Evolutionary conservation across 2,113 vertebrate species (phyloP).

Genomic region (Sander lucioperca): DNA sequence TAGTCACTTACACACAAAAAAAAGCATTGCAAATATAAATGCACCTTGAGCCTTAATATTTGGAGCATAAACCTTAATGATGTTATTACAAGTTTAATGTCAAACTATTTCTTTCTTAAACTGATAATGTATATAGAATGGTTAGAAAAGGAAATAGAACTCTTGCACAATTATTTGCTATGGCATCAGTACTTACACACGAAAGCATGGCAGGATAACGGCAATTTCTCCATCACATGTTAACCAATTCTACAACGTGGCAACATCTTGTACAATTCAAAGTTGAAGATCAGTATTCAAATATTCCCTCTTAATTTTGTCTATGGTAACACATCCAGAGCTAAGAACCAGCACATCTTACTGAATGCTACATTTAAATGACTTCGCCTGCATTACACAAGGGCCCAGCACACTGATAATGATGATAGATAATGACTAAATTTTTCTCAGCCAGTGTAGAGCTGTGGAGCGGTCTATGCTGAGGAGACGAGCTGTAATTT

Average conservation of each 20-base stretch:
- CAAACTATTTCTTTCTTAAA: background rate
- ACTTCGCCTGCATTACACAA: constrained; percentile 31
- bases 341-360: background rate
- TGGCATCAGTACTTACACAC: too few species aligned
- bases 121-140: constrained; percentile 2
- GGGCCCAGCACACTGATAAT: constrained; percentile 16
- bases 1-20: too few species aligned
- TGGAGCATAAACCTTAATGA: background rate
- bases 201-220: too few species aligned
- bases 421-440: constrained; percentile 16
- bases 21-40: background rate
- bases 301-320: background rate
- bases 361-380: constrained; percentile 29
- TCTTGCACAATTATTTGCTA: constrained; percentile 37
- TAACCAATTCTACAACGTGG: background rate
- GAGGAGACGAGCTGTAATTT: constrained; percentile 61
- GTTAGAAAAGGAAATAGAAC: constrained; percentile 30
- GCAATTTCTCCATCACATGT: background rate
- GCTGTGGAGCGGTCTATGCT: constrained; percentile 5
- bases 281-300: background rate
- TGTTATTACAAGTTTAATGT: background rate
- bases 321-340: background rate
- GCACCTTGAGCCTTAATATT: background rate
- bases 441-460: constrained; percentile 36
- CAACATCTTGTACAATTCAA: background rate